Conservation (phyloP, 1,140 invertebrate genomes). For the Drosophila tropicalis region DNA sequence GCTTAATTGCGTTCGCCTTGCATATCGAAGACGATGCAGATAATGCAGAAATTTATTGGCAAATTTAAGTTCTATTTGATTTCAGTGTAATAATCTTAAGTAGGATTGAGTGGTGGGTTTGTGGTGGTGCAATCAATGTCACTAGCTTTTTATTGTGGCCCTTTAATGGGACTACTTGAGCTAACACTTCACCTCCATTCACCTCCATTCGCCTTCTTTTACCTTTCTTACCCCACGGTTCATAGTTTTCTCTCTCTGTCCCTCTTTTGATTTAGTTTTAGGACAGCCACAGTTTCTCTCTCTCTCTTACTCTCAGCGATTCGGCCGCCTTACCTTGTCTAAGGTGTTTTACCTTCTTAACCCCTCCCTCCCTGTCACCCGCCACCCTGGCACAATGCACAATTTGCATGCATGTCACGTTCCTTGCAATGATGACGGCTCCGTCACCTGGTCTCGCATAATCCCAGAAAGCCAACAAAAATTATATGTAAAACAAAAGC, state of each 20-base stretch:
- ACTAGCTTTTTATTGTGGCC: not conserved
- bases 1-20: not conserved
- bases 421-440: slow-evolving; percentile 50
- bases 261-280: not conserved
- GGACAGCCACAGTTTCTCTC: not conserved
- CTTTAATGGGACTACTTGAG: not conserved
- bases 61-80: not conserved
- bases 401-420: slow-evolving; percentile 73
- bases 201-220: not conserved
- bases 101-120: no score
- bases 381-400: slow-evolving; percentile 30
- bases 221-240: not conserved
- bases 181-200: not conserved
- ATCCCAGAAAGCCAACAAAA: slow-evolving; percentile 25
- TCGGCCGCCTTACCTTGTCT: slow-evolving; percentile 4
- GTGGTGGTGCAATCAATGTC: not conserved
- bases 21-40: slow-evolving; percentile 22
- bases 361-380: not conserved
- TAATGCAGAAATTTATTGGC: not conserved
- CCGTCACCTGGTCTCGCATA: slow-evolving; percentile 54
- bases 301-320: not conserved
- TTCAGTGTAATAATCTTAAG: not conserved
- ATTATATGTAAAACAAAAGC: slow-evolving; percentile 19
- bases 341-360: slow-evolving; percentile 8
- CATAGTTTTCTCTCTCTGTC: not conserved